These are phyloP conservation scores for Blastobasis lacticolella DNA, from an alignment of 2,888 invertebrate species.

Conservation along the genomic window DNA sequence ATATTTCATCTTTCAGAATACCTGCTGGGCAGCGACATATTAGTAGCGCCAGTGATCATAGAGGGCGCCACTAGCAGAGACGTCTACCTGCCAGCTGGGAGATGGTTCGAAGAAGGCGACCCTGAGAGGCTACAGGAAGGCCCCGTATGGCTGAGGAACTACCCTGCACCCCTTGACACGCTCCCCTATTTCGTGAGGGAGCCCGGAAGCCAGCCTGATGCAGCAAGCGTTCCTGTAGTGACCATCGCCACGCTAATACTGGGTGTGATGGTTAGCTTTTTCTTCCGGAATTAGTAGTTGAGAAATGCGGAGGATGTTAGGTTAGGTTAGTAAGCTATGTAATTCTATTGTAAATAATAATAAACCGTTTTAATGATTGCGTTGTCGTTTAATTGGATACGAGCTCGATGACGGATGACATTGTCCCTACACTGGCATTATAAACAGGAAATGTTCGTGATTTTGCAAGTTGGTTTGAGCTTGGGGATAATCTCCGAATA, in stretches of 20 bases:
- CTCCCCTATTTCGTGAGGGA: conserved; percentile 79
- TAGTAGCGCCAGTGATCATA: conserved; percentile 85
- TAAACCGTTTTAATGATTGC: too few relatives aligned
- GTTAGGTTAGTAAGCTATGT: too few relatives aligned
- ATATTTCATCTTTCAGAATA: conserved; percentile 75
- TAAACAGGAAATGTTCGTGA: too few relatives aligned
- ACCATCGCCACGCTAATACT: conserved; percentile 26
- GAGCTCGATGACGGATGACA: too few relatives aligned
- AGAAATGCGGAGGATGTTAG: not conserved
- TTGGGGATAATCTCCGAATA: too few relatives aligned
- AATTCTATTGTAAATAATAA: too few relatives aligned
- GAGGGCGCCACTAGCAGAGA: conserved; percentile 76
- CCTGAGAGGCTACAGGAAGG: conserved; percentile 60
- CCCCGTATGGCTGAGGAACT: conserved; percentile 75
- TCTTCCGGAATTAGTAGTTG: conserved; percentile 1
- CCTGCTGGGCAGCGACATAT: conserved; percentile 82
- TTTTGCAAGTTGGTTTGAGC: too few relatives aligned
- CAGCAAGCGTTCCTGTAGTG: conserved; percentile 20
- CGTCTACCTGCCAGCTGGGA: conserved; percentile 84
- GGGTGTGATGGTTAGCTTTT: conserved; percentile 23
- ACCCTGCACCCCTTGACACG: conserved; percentile 78
- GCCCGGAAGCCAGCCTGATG: conserved; percentile 11
- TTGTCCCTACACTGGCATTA: too few relatives aligned
- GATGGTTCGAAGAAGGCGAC: conserved; percentile 80
- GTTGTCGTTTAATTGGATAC: too few relatives aligned